Base-by-base conservation (phyloP, 1,140 invertebrate genomes). In the Metaphire vulgaris region DNA sequence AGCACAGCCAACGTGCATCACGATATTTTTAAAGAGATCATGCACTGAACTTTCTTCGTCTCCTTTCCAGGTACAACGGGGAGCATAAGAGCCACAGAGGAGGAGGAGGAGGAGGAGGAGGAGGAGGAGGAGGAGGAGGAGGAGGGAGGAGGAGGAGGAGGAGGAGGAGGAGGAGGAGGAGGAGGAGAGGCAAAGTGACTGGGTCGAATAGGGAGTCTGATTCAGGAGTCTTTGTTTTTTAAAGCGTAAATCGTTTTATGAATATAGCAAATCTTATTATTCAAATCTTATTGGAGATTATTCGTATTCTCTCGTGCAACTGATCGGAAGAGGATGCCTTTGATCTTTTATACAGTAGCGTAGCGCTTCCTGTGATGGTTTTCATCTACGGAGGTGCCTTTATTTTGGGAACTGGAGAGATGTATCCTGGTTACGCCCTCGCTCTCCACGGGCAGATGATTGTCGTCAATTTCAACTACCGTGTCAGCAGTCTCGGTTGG, bases 401-500 rank as follows among this genome's bases (percentile, higher is more conserved):
- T 33, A n/a, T 75, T n/a, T 2, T 75, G 0, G 74, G 74, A 33
- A 75, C 64, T 26, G 74, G 64, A 29, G 74, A 66, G 33, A 66
- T 75, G 74, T 75, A 75, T 68, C 74, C 74, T 26, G 74, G 64
- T 0, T 33, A 75, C 12, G 26, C 30, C 21, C 66, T 75, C 26
- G 74, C 74, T n/a, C 74, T 41, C 15, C 32, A 66, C 26, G 66
- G 28, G 16, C 21, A 66, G 21, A 64, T 68, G 33, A 75, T 75
- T 32, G 65, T 75, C 26, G 74, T 75, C 74, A 68, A 1, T 29
- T 68, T 68, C 64, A 75, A 75, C 74, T 75, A 75, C 32, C 32
- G 74, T 1, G 30, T 75, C 28, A 68, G 74, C 33, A 26, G 64
- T 68, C 56, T 75, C 15, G 74, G 74, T 2, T 75, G 56, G 64